Evolutionary conservation across 2,797 vertebrate genomes (phyloP).

Genomic region (Diceros bicornis): DNA sequence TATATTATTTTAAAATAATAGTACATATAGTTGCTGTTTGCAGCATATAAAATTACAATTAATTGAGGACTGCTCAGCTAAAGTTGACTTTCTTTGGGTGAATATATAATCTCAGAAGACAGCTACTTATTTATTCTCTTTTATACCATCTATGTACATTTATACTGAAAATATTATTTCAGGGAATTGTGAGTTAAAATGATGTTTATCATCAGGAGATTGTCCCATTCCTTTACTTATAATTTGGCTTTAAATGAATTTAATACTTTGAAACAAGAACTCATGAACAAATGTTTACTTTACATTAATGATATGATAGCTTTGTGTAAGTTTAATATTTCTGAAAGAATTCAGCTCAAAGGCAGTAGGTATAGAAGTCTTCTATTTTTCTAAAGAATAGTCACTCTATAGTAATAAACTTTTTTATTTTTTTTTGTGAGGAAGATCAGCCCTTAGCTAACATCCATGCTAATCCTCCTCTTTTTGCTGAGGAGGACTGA

Average conservation of each 20-base stretch:
- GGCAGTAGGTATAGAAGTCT: background rate
- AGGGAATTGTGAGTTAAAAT: background rate
- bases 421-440: background rate
- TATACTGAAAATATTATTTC: background rate
- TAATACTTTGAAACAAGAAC: background rate
- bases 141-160: background rate
- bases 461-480: no score
- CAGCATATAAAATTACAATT: background rate
- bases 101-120: background rate
- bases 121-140: background rate
- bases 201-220: background rate
- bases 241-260: background rate
- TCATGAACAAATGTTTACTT: background rate
- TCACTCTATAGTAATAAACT: background rate
- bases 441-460: no score
- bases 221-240: background rate
- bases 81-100: background rate
- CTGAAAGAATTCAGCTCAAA: background rate
- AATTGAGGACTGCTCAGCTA: background rate
- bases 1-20: background rate
- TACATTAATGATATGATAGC: background rate
- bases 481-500: no score
- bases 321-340: background rate
- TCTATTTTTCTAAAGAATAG: constrained; percentile 14
- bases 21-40: background rate